A percentile compares a stretch with the other conserved stretches of the same genome.
phyloP scores from a whole-genome alignment of 2,113 vertebrate genomes.

The Trematocara stigmaticum region DNA sequence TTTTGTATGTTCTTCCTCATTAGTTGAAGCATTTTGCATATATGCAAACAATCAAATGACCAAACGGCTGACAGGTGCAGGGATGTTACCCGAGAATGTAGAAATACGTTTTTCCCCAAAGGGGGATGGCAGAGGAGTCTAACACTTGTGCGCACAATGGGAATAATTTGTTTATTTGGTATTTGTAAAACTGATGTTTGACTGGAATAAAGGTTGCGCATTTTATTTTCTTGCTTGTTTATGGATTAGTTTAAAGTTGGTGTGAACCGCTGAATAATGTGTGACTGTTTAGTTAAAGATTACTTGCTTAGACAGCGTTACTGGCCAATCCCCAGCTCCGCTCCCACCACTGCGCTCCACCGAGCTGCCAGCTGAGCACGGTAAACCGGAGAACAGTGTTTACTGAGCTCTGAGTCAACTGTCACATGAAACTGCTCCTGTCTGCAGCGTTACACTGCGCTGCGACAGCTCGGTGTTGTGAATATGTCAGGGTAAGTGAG shows the following conservation, averaged over 20 bases:
- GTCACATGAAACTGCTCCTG: neutral
- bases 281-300: neutral
- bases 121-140: neutral
- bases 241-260: neutral
- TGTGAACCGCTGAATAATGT: neutral
- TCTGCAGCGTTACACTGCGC: neutral
- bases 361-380: neutral
- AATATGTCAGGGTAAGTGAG: conserved; percentile 7
- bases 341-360: neutral
- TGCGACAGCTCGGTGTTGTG: neutral
- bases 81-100: neutral
- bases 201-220: neutral
- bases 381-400: neutral
- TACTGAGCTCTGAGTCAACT: neutral
- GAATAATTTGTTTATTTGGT: neutral
- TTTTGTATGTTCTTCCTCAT: neutral
- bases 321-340: neutral
- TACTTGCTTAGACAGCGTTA: neutral
- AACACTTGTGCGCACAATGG: neutral
- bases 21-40: neutral
- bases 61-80: neutral
- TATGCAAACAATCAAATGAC: neutral
- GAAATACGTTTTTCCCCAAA: neutral
- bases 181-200: neutral
- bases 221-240: neutral